Conservation (phyloP, 2,113 vertebrate species). For the Lampris megalopsis region DNA sequence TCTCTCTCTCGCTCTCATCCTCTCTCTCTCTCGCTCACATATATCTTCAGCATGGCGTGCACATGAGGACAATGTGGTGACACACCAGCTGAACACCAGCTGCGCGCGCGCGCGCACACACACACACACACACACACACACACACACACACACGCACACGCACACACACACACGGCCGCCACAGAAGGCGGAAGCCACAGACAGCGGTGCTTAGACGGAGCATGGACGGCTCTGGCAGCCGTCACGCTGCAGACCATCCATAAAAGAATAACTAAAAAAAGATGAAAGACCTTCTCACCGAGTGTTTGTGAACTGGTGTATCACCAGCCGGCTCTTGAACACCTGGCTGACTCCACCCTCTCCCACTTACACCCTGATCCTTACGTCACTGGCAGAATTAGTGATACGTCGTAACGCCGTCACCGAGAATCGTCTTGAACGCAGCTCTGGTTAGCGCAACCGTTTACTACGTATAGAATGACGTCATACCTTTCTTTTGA, state of each 20-base stretch:
- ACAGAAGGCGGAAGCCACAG: slow-evolving; percentile 2
- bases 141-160: no score
- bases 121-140: no score
- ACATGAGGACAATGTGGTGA: slow-evolving; percentile 33
- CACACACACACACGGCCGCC: neutral
- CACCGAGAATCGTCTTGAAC: no score
- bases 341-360: no score
- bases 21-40: neutral
- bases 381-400: no score
- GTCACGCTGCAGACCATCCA: neutral
- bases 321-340: no score
- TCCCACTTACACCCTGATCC: no score
- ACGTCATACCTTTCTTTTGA: no score
- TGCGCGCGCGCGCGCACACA: slow-evolving; percentile 19
- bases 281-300: neutral
- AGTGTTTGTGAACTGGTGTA: no score
- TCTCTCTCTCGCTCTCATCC: neutral
- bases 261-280: slow-evolving; percentile 2
- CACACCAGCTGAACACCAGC: slow-evolving; percentile 42
- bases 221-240: neutral
- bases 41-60: neutral
- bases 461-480: no score
- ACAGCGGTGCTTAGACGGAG: neutral
- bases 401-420: no score
- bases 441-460: no score